Evolutionary conservation across 2,113 vertebrate species (phyloP), one percentile per base, ranked within the genome.

Genomic region (Halichoeres trimaculatus): DNA sequence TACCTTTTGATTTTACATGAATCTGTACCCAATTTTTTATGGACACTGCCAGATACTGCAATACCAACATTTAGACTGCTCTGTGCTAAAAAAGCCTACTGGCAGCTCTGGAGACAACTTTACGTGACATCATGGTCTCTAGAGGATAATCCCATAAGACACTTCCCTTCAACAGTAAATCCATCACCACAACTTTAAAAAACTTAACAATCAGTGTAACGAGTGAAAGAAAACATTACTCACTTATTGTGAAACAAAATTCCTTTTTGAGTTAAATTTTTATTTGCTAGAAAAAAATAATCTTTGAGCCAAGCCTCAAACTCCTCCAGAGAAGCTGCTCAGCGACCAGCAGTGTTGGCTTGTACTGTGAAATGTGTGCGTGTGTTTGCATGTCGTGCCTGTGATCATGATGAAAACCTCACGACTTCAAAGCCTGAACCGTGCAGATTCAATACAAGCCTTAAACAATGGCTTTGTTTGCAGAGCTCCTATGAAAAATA

Each of bases 391-490:
- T 35, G 34, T 50, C 22, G 41, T 3, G 41, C 22, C 57, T 83
- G 56, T 75, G 59, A 75, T 72, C 35, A 17, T 0, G 38, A 74
- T 80, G 65, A 50, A 84, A 78, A 66, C 58, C 60, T 60, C 30
- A 11, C 23, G 1, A 58, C 59, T 69, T 79, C 68, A 79, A 82
- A 70, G 55, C 51, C 64, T 71, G 53, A 72, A 68, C 57, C 52
- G 45, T 40, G 73, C n/a, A 1, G 48, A 56, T 61, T 74, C 34
- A 1, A 70, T 69, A 67, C 16, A 2, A 41, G 51, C 68, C 20
- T 66, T 71, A 54, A 52, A 78, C 62, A 76, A 56, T 48, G 13
- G 60, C 24, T 78, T 80, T 83, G 70, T 81, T 81, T 80, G 69
- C 54, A 11, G 7, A 55, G 68, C 78, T 52, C 26, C 75, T 74